These are phyloP conservation scores for Pomacea maculata DNA, from an alignment of 1,140 invertebrate species.

Conservation along the genomic window DNA sequence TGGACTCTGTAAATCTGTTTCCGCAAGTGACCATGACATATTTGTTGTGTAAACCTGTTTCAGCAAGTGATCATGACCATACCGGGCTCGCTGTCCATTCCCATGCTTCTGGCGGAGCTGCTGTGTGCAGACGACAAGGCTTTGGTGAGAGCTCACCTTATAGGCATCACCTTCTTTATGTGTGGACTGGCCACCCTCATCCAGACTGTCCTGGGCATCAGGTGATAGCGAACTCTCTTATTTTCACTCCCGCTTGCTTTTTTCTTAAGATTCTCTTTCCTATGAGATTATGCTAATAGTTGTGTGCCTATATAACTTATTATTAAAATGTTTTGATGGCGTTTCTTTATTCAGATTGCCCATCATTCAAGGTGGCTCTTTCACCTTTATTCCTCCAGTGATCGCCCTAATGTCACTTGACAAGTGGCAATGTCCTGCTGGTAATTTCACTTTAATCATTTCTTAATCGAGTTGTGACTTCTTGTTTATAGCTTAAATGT, in stretches of 20 bases:
- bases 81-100: constrained; percentile 41
- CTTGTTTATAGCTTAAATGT: no score
- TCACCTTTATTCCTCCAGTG: constrained; percentile 84
- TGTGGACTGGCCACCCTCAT: constrained; percentile 35
- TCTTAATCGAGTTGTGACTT: no score
- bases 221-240: constrained; percentile 5
- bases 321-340: no score
- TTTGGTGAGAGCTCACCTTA: constrained; percentile 36
- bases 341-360: constrained; percentile 68
- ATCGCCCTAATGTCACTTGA: constrained; percentile 81
- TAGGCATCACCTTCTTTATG: constrained; percentile 51
- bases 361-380: constrained; percentile 81
- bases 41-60: background rate
- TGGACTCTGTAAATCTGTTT: no score
- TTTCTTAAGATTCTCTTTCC: no score
- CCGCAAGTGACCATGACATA: no score
- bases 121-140: constrained; percentile 36
- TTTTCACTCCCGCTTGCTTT: background rate
- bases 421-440: constrained; percentile 78
- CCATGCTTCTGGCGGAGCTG: constrained; percentile 38
- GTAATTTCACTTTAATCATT: no score
- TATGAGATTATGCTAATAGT: no score
- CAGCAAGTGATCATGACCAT: constrained; percentile 50
- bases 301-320: no score
- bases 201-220: constrained; percentile 27